Base-by-base conservation (phyloP, 2,113 vertebrate species). In the Ictalurus punctatus region DNA sequence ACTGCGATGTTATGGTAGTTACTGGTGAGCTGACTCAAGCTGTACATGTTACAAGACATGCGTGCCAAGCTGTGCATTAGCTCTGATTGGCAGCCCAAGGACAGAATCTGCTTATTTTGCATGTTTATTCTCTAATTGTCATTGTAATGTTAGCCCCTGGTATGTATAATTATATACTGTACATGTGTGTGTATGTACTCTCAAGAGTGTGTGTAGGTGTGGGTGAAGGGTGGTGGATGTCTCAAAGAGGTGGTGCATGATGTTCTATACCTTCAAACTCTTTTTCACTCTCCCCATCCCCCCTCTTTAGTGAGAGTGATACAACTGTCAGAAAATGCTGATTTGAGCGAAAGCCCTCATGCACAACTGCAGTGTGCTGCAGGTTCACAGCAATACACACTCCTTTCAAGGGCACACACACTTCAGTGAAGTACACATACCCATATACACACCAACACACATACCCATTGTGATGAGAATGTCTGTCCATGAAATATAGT, bases 291-390 rank as follows among this genome's bases (percentile, higher is more conserved):
- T 44, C 17, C 4, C 44, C 58, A 21, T 63, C 40, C 14, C 56
- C 59, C 27, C 44, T 81, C 73, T 86, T 89, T 89, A 81, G 48
- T 58, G 40, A 69, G 84, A 79, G 80, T 90, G 89, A 90, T 90
- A 91, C 88, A 90, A 90, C 88, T 74, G 83, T 88, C 71, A 88
- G 87, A 91, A 91, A 92, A 90, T 80, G 91, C 90, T 91, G 91
- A 92, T 92, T 91, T 92, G 86, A 88, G 52, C 37, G 85, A 92
- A 91, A 85, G 86, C 76, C 85, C 85, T 91, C 86, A 91, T 87
- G 88, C 84, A 88, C 84, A 89, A 90, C 90, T 88, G 86, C 91
- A 89, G 85, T 87, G 88, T 89, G 80, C 71, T 86, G 84, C 81
- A 88, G 86, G 48, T 90, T 86, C 48, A 56, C 40, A 54, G 37